Evolutionary conservation across 2,888 invertebrate species (phyloP), one percentile per base, ranked within the genome.

Genomic region (Nemoura dubitans): DNA sequence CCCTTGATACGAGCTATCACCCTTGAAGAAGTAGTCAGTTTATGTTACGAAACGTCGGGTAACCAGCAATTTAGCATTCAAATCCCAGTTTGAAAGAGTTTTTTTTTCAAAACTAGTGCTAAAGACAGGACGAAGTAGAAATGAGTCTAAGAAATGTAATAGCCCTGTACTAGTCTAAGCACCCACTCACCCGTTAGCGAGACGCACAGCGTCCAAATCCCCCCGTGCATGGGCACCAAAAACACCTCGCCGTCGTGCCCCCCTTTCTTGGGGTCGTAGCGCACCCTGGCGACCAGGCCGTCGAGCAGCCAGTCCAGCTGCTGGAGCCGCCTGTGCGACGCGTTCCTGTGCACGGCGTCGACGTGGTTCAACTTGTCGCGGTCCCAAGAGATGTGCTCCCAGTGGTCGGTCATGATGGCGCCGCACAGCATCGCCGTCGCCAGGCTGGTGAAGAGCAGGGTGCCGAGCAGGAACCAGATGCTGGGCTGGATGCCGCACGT

Each of bases 331-430:
- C 27, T 29, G 81, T 42, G 83, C 21, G 59, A 21, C 28, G 27
- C 42, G 78, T 87, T 87, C 36, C 78, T 81, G 28, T 85, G 87
- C 43, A 76, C 88, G 36, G 86, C 87, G 0, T 94, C 93, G 77
- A 94, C 92, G 27, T 92, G 92, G 25, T 93, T 92, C 36, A 96
- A 92, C 59, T 93, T 93, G 0, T 93, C 92, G 76, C 93, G 93
- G 91, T 97, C 95, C 96, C 97, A 97, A 87, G 94, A 94, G 88
- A 97, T 96, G 90, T 96, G 95, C 92, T 97, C 97, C 97, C 97
- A 97, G 91, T 97, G 96, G 90, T 97, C 96, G 87, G 97, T 97
- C 95, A 97, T 96, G 91, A 97, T 96, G 89, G 97, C 96, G 1
- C 95, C 95, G 91, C 96, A 96, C 77, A 97, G 92, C 94, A 97